Evolutionary conservation across 1,140 invertebrate species (phyloP), one percentile per base, ranked within the genome.

Genomic region (Hesperophylax magnus): DNA sequence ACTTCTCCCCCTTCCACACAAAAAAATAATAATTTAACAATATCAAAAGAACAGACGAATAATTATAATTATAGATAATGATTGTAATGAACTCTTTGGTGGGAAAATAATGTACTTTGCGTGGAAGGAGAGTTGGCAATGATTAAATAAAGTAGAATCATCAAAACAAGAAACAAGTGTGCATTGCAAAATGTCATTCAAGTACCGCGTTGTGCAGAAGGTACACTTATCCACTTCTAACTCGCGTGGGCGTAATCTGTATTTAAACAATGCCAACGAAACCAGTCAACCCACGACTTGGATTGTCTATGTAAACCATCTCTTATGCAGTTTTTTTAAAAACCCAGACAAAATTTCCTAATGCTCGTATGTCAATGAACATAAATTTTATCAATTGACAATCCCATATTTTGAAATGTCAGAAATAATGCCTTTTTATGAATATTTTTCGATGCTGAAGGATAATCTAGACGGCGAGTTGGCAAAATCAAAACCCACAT

Each of bases 211-310:
- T 34, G 34, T 47, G 65, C 65, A 39, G 65, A 39, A 34, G 65
- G 65, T 39, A 69, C 39, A 69, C 60, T 61, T 67, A 71, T 17
- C 53, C 69, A 31, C 52, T 72, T 72, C 69, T 72, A 27, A 31
- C 69, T 17, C 34, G 69, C 6, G 69, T 72, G 69, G 69, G 69
- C 52, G 52, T 24, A 24, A 27, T 72, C 47, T 72, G 3, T 52
- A 72, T 54, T 39, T 39, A 34, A 18, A 47, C 34, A 69, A 39
- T 69, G 47, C 9, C 15, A 47, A 31, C 34, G n/a, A 67, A 34
- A 39, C 24, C 52, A 72, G 1, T 52, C 69, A 54, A 31, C 69
- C 69, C 69, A 72, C 69, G 69, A 53, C 47, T 17, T 5, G 5
- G 47, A 4, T 53, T 27, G 20, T 72, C 69, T 54, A 52, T 39